Base-by-base conservation (phyloP, 92 coral and sea anemone genomes). In the Blastomussa wellsi region DNA sequence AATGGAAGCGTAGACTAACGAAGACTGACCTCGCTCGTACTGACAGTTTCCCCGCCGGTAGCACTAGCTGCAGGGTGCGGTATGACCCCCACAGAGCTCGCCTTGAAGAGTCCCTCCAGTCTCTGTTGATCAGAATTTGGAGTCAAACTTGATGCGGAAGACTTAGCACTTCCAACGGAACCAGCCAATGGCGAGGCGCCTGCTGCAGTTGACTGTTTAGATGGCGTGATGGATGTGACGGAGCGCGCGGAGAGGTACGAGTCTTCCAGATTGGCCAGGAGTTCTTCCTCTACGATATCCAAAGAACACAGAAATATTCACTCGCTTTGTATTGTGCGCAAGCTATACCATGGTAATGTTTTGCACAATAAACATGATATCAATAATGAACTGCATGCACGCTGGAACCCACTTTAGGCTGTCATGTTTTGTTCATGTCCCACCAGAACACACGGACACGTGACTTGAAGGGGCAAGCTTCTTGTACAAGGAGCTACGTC, bases 251-350 rank as follows among this genome's bases (percentile, higher is more conserved):
- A 80, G 35, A 69, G 80, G 28, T 60, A 69, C 2, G 83, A 52
- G 53, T 83, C 81, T 26, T 89, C 93, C 19, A 93, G 72, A 39
- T 69, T 81, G 32, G 96, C 92, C 10, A 93, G 57, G 36, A 93
- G 79, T 31, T 93, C 97, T 69, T 91, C 94, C 31, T 93, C 97
- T 91, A 39, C n/a, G 42, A 36, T 4, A 26, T 20, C 5, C 36
- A 33, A 60, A 59, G 49, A 16, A 52, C 19, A 76, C 12, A 47
- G 29, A 64, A 64, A 65, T 13, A 41, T 2, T 38, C 10, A 55
- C 13, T 32, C 15, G 65, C 29, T 57, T 57, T 5, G 10, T 24
- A 28, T 33, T 62, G 33, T 10, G 11, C 35, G 10, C 31, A 62
- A 24, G 12, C 11, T 3, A 59, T 1, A 5, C 12, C 29, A 52